Base-by-base conservation (phyloP, 2,113 vertebrate species). In the Limnothrissa miodon region DNA sequence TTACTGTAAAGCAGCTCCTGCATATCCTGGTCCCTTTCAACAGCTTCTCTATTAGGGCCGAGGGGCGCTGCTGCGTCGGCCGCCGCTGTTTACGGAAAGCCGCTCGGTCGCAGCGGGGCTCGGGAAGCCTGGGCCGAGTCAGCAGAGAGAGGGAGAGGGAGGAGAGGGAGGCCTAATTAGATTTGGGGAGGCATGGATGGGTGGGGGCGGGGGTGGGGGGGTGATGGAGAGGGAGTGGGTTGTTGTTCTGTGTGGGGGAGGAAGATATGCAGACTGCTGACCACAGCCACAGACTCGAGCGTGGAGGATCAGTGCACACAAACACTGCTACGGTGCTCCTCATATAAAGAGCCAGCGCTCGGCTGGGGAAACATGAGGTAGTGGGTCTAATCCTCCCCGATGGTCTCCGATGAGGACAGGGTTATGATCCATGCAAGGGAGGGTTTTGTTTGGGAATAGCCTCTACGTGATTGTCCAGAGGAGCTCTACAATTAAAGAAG, bases 141-240 rank as follows among this genome's bases (percentile, higher is more conserved):
- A 74, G 66, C 66, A 74, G 66, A 74, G 66, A 33, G 66, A 36
- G 66, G 25, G 59, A 66, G 59, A 25, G 56, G 25, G 23, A 9
- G 21, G 56, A 62, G n/a, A 62, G 66, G 66, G 62, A 39, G 66
- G 33, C 66, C 66, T 74, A 74, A 74, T 74, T 74, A 74, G 29
- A 74, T 74, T 74, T 74, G 66, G 66, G 29, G 19, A 74, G 66
- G 66, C 15, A 15, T 39, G 29, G 6, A 21, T 23, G 4, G 19
- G 51, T 19, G 4, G 2, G 51, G 17, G 7, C 9, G 9, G 21
- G 56, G 56, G 21, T 1, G 56, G 8, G 59, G 59, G n/a, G 2
- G 56, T 1, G 62, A 29, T 1, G 8, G 62, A 1, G 62, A 29
- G 33, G 66, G 66, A 36, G 66, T 62, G 1, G 59, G 59, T 66